phyloP scores from a whole-genome alignment of 2,797 vertebrate species.

The Odontamblyopus rebecca region DNA sequence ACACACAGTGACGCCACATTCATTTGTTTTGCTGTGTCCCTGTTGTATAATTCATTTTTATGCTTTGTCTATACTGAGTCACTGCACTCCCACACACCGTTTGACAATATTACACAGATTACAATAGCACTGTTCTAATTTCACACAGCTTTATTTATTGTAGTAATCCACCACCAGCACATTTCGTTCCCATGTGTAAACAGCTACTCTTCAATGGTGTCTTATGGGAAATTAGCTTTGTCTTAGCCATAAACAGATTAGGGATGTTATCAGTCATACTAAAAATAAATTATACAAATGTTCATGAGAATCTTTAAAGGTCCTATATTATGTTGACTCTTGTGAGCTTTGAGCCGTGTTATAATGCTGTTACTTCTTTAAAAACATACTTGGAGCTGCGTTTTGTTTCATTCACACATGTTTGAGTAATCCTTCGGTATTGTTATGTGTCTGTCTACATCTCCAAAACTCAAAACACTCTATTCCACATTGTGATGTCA shows the following conservation, averaged over 20 bases:
- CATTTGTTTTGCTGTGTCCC: background rate
- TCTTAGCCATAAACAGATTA: background rate
- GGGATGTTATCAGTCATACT: background rate
- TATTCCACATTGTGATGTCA: too few relatives aligned
- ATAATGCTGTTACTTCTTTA: too few relatives aligned
- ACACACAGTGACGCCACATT: background rate
- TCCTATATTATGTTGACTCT: too few relatives aligned
- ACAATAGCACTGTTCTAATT: background rate
- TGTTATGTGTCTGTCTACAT: too few relatives aligned
- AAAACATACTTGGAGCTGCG: too few relatives aligned
- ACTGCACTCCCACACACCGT: background rate
- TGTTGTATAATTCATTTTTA: conserved; percentile 10
- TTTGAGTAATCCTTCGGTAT: too few relatives aligned
- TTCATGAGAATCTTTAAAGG: background rate
- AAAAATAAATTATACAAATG: background rate
- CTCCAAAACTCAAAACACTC: too few relatives aligned
- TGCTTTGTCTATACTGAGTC: conserved; percentile 5
- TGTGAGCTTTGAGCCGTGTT: too few relatives aligned
- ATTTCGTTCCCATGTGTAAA: conserved; percentile 26
- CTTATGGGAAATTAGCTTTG: conserved; percentile 25
- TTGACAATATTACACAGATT: conserved; percentile 3
- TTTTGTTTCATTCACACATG: too few relatives aligned
- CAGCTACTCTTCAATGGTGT: conserved; percentile 24
- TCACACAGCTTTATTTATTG: conserved; percentile 3
- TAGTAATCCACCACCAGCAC: conserved; percentile 6